Base-by-base conservation (phyloP, 1,140 invertebrate genomes). In the Fopius arisanus region DNA sequence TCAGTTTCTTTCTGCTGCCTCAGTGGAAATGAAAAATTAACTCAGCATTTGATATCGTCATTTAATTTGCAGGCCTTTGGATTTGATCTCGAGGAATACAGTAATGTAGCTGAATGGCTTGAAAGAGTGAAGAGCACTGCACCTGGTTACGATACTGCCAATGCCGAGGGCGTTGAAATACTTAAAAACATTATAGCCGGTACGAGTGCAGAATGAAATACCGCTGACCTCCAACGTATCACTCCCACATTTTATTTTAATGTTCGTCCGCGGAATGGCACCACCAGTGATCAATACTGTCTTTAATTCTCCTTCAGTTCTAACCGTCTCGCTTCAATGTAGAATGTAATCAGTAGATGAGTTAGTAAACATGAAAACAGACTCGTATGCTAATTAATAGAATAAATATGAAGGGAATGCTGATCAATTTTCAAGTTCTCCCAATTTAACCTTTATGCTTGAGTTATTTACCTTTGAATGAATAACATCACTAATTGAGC, bases 131-230 rank as follows among this genome's bases (percentile, higher is more conserved):
- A 94, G 84, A 86, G 85, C 37, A 90, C 90, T 3, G 90, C 92
- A 9, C 92, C 93, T 2, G 93, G 92, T 28, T 95, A 94, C 84
- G 89, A 91, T 74, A 93, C 94, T 79, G 90, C 92, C 48, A 95
- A 96, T 81, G 91, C 82, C 4, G 88, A 89, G 33, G 88, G 89
- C 21, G 66, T 87, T 10, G 79, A 88, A 31, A 43, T 76, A 16
- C 67, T 85, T 0, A 85, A 81, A 67, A 80, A 79, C 54, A 33
- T 76, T 26, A 19, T 80, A 0, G 67, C 19, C 16, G 66, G 74
- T 6, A 72, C 71, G 26, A 16, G 67, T 7, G 43, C 68, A 3
- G 71, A 78, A 69, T 54, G 54, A 67, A 68, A 54, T 70, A 67
- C 14, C 65, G 40, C 43, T 73, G 54, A 59, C 54, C 54, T 59